Base-by-base conservation (phyloP, 1,140 invertebrate genomes). In the Chelonus insularis region DNA sequence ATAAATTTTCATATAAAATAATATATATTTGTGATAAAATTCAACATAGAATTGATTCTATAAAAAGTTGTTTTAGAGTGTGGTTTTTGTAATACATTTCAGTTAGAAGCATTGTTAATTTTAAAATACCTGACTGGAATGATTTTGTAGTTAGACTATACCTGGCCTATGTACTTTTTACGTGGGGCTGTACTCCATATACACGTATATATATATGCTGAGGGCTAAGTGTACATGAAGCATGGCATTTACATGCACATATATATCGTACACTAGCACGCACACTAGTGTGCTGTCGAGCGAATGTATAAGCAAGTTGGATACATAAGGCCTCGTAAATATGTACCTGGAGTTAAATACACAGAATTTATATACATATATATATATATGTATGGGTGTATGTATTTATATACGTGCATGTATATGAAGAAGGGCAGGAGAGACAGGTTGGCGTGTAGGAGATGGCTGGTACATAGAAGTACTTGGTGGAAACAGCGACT, bases 401-500 rank as follows among this genome's bases (percentile, higher is more conserved):
- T n/a, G n/a, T n/a, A n/a, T n/a, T n/a, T 21, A 51, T 23, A 48
- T n/a, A 25, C n/a, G 25, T 32, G 32, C 6, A 47, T 23, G 29
- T 14, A 20, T 21, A 23, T 4, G 50, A 36, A 25, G 25, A 29
- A 36, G 29, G 21, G 43, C 14, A n/a, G n/a, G 18, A 39, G 32
- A 25, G 39, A 9, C 48, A 73, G 73, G 72, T 71, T 76, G 70
- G 74, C 69, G 72, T 78, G 76, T 78, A 76, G 72, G 72, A 80
- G 75, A 77, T 75, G 68, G 67, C 68, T 71, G 67, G 74, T 78
- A 78, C 74, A 77, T 79, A 76, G 73, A 73, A 78, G 72, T 80
- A 79, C 76, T 78, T 79, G 75, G 71, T 78, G 75, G 76, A 76
- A 78, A 77, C 75, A 76, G 76, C 74, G 77, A 78, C 74, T 76